A percentile compares a stretch with the other conserved stretches of the same genome.
Conservation (phyloP, 2,888 invertebrate genomes). For the Blastobasis adustella region DNA sequence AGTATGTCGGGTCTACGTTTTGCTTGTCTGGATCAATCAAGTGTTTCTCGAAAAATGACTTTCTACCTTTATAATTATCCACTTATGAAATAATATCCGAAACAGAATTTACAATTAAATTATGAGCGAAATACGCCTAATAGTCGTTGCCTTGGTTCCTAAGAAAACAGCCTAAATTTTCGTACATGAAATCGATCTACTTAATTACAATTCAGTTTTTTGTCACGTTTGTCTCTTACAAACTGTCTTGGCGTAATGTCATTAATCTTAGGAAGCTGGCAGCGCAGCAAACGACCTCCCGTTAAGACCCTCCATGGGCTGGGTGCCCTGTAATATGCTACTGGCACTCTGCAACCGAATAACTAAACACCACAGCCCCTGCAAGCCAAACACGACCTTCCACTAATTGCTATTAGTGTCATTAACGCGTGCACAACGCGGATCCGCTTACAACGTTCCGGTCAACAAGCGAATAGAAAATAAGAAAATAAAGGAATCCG, state of each 20-base stretch:
- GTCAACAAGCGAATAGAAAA: conserved; percentile 39
- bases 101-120: too few species aligned
- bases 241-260: conserved; percentile 64
- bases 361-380: conserved; percentile 45
- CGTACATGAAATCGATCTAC: conserved; percentile 33
- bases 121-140: too few species aligned
- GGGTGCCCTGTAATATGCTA: conserved; percentile 62
- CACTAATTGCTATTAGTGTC: conserved; percentile 56
- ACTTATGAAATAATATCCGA: too few species aligned
- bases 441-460: conserved; percentile 41
- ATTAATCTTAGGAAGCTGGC: conserved; percentile 69
- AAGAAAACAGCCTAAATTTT: too few species aligned
- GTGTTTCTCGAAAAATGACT: too few species aligned
- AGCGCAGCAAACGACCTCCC: conserved; percentile 71
- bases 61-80: too few species aligned
- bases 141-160: too few species aligned
- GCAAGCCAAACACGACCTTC: conserved; percentile 63
- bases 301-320: conserved; percentile 67
- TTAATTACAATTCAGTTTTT: conserved; percentile 56
- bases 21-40: background rate
- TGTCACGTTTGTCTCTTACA: conserved; percentile 60
- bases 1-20: conserved; percentile 22
- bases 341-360: conserved; percentile 44
- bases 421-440: conserved; percentile 48
- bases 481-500: conserved; percentile 63